Base-by-base conservation (phyloP, 2,797 vertebrate species). In the Diplodus puntazzo region DNA sequence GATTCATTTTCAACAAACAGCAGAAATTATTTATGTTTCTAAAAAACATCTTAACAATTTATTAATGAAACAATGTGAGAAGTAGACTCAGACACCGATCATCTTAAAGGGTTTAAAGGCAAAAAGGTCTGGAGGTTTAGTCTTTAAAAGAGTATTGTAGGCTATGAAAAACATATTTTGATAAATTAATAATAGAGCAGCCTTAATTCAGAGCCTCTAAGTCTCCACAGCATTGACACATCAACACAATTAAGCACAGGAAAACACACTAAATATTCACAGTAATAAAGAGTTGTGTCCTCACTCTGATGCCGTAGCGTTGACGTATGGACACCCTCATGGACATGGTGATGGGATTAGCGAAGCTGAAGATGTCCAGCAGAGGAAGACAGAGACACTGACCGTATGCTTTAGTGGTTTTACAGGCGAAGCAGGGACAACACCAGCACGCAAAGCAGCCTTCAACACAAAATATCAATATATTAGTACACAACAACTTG, bases 381-480 rank as follows among this genome's bases (percentile, higher is more conserved):
- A 95, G 79, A 25, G 94, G 94, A 74, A 94, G 93, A 83, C 93
- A 93, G 11, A 92, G 79, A 76, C 87, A 86, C 69, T 93, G 73
- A 0, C 91, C 93, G 0, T 73, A 72, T 2, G 42, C 50, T 25
- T 60, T 53, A 0, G 76, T 63, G 60, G 75, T 83, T 2, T 10
- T 55, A 70, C 94, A 95, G 59, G 91, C 77, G 6, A 89, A 87
- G 39, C 93, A 95, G 1, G 83, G 78, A 27, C 71, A 78, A 18
- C 84, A 86, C 68, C 87, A 86, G 48, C 16, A 80, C 0, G 23
- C 73, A 16, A 27, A 82, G 45, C 83, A 82, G 57, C 87, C 87
- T 88, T 18, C 18, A 50, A 54, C 14, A 42, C 39, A 43, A 17
- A 20, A 39, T 9, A 39, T 10, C 30, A 39, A 39, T 10, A 39